These are phyloP conservation scores for Leptinotarsa lineolata DNA, from an alignment of 1,140 invertebrate genomes.

Conservation along the genomic window DNA sequence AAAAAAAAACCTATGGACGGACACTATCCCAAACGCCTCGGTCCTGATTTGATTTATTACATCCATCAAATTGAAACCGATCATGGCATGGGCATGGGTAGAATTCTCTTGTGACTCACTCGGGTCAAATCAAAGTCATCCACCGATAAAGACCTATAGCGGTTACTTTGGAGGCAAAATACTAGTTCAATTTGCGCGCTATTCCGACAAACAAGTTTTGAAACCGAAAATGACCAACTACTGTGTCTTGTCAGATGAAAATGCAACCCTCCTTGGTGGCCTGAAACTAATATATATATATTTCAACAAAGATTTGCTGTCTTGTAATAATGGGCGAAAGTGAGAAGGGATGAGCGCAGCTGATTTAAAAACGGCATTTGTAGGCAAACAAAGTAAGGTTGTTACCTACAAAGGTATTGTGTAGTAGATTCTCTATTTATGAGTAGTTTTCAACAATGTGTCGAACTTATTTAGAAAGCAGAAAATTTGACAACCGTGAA, in stretches of 20 bases:
- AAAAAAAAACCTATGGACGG: too few relatives aligned
- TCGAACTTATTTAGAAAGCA: too few relatives aligned
- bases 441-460: neutral
- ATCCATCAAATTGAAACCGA: neutral
- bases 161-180: constrained; percentile 2
- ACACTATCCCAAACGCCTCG: neutral
- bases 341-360: neutral
- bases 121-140: neutral
- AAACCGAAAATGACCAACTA: neutral
- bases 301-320: neutral
- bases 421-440: neutral
- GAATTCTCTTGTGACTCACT: neutral
- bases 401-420: neutral
- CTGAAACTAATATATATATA: constrained; percentile 1
- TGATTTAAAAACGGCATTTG: neutral
- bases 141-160: neutral
- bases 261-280: constrained; percentile 1
- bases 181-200: constrained; percentile 1
- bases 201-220: neutral
- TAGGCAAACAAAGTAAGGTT: neutral
- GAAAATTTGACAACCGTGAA: too few relatives aligned
- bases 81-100: neutral
- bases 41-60: neutral
- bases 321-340: neutral
- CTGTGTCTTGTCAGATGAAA: neutral